Evolutionary conservation across 2,888 invertebrate genomes (phyloP).

Genomic region (Polietes domitor): DNA sequence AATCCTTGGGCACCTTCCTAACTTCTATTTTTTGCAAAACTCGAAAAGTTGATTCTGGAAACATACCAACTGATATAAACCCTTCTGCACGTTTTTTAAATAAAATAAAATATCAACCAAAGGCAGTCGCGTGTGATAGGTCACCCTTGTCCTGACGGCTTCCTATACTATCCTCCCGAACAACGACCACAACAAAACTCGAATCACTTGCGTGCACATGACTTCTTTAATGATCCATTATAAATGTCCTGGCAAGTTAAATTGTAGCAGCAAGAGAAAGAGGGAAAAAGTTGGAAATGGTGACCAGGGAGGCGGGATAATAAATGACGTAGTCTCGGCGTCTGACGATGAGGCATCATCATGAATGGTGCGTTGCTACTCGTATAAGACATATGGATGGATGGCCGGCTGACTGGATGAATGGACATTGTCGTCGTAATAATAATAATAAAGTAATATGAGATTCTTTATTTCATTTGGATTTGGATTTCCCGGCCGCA

Average conservation of each 20-base stretch:
- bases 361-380: background rate
- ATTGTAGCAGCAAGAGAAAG: background rate
- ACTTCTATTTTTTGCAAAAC: no score
- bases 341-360: background rate
- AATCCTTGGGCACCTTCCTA: no score
- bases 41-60: no score
- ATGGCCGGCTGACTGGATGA: background rate
- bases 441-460: constrained; percentile 17
- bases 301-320: background rate
- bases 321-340: background rate
- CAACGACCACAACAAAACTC: background rate
- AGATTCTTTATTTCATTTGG: constrained; percentile 26
- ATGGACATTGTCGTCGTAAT: background rate
- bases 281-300: background rate
- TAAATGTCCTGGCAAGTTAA: background rate
- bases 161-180: no score
- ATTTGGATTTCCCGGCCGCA: background rate
- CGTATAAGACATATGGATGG: background rate
- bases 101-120: no score
- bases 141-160: no score
- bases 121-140: no score
- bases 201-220: constrained; percentile 8
- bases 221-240: constrained; percentile 22
- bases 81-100: no score
- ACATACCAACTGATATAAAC: no score